Conservation (phyloP, 2,888 invertebrate genomes). For the Ethmia dodecea region DNA sequence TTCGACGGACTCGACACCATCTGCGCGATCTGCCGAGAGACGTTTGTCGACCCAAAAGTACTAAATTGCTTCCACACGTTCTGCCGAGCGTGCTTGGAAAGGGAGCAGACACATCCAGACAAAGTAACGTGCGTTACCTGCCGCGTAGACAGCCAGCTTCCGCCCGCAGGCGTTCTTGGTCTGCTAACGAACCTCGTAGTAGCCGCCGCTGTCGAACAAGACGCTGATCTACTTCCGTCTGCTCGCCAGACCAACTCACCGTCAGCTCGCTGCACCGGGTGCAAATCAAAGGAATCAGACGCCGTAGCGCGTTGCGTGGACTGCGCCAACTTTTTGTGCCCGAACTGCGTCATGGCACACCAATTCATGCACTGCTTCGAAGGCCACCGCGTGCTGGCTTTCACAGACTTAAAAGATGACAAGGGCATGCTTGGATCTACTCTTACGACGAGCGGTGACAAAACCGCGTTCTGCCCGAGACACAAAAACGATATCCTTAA, state of each 20-base stretch:
- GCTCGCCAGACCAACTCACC: conserved; percentile 65
- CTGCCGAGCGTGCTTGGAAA: conserved; percentile 89
- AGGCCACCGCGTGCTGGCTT: conserved; percentile 92
- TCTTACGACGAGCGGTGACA: conserved; percentile 78
- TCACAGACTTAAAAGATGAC: conserved; percentile 81
- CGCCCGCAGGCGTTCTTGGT: conserved; percentile 79
- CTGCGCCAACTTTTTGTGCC: conserved; percentile 97
- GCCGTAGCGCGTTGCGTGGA: conserved; percentile 97
- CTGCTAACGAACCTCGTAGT: conserved; percentile 82
- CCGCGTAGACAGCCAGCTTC: conserved; percentile 73
- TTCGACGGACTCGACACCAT: conserved; percentile 79
- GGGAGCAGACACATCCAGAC: conserved; percentile 81
- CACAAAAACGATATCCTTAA: conserved; percentile 95
- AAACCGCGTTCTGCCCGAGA: conserved; percentile 86
- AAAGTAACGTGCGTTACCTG: conserved; percentile 86
- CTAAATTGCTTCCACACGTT: conserved; percentile 90
- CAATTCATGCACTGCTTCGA: conserved; percentile 99
- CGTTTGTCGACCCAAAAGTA: conserved; percentile 85
- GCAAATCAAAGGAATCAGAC: conserved; percentile 95
- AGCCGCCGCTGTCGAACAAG: conserved; percentile 75
- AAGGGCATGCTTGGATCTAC: conserved; percentile 70
- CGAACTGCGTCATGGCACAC: conserved; percentile 98
- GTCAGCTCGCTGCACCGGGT: conserved; percentile 92
- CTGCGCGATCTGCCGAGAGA: conserved; percentile 87
- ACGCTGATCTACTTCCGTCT: conserved; percentile 67